Percentiles rank a stretch among this genome's conserved stretches.
Conservation (phyloP, 92 coral and sea anemone species). For the Hydrozoanthus gracilis region DNA sequence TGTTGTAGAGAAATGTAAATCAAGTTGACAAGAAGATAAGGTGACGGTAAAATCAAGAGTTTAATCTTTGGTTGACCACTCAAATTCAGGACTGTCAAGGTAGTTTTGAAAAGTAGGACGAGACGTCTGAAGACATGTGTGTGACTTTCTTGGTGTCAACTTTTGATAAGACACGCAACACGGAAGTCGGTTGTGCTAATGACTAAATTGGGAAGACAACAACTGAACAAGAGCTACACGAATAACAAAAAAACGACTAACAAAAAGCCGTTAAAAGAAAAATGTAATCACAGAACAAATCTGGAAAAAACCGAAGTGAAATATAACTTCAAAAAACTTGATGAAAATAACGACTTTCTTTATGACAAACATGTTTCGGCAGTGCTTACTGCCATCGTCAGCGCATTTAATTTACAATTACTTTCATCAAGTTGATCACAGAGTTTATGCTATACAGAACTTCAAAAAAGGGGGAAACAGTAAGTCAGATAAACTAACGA, state of each 20-base stretch:
- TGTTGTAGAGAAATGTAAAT: conserved; percentile 9
- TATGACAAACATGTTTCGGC: too few species aligned
- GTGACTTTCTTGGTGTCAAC: not conserved
- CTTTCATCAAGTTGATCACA: not conserved
- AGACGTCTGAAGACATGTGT: not conserved
- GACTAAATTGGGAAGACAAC: not conserved
- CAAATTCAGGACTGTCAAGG: not conserved
- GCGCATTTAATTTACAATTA: not conserved
- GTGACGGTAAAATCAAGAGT: conserved; percentile 7
- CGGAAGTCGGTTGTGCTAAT: not conserved
- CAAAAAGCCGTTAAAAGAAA: not conserved
- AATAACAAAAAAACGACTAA: not conserved
- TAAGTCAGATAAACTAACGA: not conserved
- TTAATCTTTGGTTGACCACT: not conserved
- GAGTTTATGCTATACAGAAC: not conserved
- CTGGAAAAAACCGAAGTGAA: too few species aligned
- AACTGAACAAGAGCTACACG: not conserved
- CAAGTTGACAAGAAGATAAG: conserved; percentile 5
- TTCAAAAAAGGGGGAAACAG: not conserved
- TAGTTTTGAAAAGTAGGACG: not conserved
- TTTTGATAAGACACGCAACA: not conserved
- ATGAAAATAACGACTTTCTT: too few species aligned
- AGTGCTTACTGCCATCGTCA: not conserved
- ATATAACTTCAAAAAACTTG: too few species aligned
- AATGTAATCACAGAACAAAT: too few species aligned